These are phyloP conservation scores for Pterobdella sp. DNA, from an alignment of 2,888 invertebrate species.

Conservation along the genomic window DNA sequence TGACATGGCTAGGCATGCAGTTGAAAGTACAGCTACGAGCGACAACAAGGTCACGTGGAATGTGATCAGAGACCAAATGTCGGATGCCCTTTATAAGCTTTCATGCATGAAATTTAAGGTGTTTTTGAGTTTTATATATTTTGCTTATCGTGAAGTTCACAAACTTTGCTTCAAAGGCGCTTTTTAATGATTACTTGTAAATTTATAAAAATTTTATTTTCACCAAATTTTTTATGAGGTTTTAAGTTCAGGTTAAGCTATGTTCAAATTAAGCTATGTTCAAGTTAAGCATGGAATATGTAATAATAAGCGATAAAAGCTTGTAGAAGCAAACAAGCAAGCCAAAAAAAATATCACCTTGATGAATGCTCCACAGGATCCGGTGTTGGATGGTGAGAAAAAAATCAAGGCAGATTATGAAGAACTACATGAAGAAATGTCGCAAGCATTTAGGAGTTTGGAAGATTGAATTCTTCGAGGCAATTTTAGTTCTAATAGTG, in stretches of 20 bases:
- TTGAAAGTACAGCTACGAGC: conserved; percentile 93
- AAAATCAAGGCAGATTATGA: conserved; percentile 96
- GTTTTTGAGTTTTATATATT: conserved; percentile 32
- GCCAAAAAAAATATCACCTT: too few relatives aligned
- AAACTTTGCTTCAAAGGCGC: too few relatives aligned
- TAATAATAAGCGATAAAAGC: too few relatives aligned
- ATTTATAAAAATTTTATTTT: too few relatives aligned
- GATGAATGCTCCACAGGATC: conserved; percentile 75
- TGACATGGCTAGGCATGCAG: conserved; percentile 93
- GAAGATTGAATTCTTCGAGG: conserved; percentile 64
- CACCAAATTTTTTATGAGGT: too few relatives aligned
- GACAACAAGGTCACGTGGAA: conserved; percentile 99
- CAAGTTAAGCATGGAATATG: too few relatives aligned
- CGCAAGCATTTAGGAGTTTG: conserved; percentile 91
- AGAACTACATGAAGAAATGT: conserved; percentile 90
- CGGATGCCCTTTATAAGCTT: conserved; percentile 84
- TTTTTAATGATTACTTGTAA: too few relatives aligned
- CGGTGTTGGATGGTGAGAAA: conserved; percentile 91
- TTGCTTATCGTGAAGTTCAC: too few relatives aligned
- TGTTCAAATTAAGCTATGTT: too few relatives aligned
- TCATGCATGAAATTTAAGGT: conserved; percentile 99
- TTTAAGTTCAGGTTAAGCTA: too few relatives aligned
- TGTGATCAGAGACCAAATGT: conserved; percentile 92
- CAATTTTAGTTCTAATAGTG: background rate
- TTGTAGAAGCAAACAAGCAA: too few relatives aligned